Base-by-base conservation (phyloP, 2,888 invertebrate species). In the Brachypalpus laphriformis region DNA sequence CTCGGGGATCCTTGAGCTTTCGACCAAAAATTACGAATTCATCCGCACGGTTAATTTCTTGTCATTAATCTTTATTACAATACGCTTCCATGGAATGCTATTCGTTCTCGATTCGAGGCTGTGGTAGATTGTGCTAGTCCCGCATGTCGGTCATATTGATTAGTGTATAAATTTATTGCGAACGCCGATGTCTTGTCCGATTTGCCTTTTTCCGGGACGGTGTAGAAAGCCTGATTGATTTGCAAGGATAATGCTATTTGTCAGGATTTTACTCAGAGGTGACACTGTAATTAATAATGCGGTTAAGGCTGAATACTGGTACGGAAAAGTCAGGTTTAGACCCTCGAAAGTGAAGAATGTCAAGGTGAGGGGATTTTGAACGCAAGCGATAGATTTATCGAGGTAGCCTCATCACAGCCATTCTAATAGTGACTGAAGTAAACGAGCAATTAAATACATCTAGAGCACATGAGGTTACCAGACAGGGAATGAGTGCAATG, bases 41-140 rank as follows among this genome's bases (percentile, higher is more conserved):
- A 81, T 81, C 54, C 65, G 45, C 66, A 74, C 66, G 80, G 66
- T 66, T 81, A 81, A 81, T 81, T 74, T 45, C 51, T 61, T 45
- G 42, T 61, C 66, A 66, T 81, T 74, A 65, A 74, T 66, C 80
- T 66, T 66, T 56, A 66, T 81, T 72, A 57, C 31, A 31, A 25
- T 40, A 28, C 28, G 47, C 16, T 42, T 45, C 20, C 34, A 9
- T 45, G 42, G 45, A 20, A 14, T 51, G 9, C 34, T 9, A 11
- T 37, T 65, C 11, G 22, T 16, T 14, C 20, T 34, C 2, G 40
- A 5, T 59, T 59, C 37, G n/a, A 40, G 28, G 5, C 20, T 54
- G 42, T 31, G n/a, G 49, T 16, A 3, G n/a, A 14, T 28, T 54
- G 9, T 5, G 18, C 5, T 6, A 16, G 34, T 22, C 9, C 34